A percentile compares a stretch with the other conserved stretches of the same genome.
Evolutionary conservation across 1,140 invertebrate genomes (phyloP).

Genomic region (Brachionus plicatilis): DNA sequence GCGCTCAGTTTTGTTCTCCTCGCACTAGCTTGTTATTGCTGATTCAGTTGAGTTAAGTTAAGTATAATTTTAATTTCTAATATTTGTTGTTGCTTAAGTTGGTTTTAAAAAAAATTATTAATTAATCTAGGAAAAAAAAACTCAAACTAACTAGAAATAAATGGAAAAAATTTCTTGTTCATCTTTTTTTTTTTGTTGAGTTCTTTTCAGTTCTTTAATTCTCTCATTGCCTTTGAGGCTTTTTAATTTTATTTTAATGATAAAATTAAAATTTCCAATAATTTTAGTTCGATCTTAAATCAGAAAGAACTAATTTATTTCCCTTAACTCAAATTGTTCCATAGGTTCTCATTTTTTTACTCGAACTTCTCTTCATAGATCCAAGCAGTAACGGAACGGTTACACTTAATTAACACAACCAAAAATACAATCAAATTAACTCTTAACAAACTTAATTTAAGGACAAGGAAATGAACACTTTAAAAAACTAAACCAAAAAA

Average conservation of each 20-base stretch:
- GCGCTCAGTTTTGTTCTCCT: neutral
- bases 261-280: slow-evolving; percentile 16
- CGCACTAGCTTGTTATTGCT: neutral
- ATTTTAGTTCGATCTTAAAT: neutral
- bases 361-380: neutral
- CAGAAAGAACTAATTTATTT: neutral
- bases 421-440: neutral
- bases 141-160: slow-evolving; percentile 24
- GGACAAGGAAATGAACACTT: neutral
- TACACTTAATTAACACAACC: neutral
- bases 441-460: neutral
- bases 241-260: slow-evolving; percentile 35
- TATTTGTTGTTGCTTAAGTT: slow-evolving; percentile 32
- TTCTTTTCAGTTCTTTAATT: slow-evolving; percentile 10
- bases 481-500: slow-evolving; percentile 4
- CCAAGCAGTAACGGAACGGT: neutral
- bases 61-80: slow-evolving; percentile 37
- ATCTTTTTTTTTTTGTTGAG: neutral
- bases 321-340: neutral
- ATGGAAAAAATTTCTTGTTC: neutral
- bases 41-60: slow-evolving; percentile 18
- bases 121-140: slow-evolving; percentile 11
- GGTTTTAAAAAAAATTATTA: neutral
- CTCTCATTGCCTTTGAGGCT: slow-evolving; percentile 26
- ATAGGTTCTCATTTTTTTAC: neutral